Base-by-base conservation (phyloP, 2,797 vertebrate species). In the Dicrostonyx torquatus region DNA sequence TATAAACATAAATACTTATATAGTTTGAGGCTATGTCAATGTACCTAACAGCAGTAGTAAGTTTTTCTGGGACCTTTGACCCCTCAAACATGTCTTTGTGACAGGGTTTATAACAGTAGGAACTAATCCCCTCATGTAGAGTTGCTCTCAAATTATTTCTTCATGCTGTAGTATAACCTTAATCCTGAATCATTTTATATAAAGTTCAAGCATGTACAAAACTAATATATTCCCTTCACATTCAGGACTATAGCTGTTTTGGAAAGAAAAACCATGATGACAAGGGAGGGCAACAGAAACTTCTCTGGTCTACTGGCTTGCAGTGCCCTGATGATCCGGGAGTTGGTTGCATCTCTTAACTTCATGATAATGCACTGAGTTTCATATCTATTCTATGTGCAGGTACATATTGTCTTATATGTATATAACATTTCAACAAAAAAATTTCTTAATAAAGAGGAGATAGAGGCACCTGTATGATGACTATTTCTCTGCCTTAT, bases 181-280 rank as follows among this genome's bases (percentile, higher is more conserved):
- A 58, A 80, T 37, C 22, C 18, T 89, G 43, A 77, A 45, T 75
- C 5, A 11, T 94, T 89, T 86, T 53, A 75, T 22, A 40, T 37
- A 87, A 90, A 92, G 29, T 75, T 83, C 62, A 84, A 75, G 18
- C 29, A 92, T 14, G 75, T 73, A 9, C 34, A 89, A 96, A 90
- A 79, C 1, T 58, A 92, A 75, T 12, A 45, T 34, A 43, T 87
- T 18, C 2, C 22, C 12, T 87, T 93, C 87, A 43, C 72, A 75
- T 79, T 85, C 66, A 90, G 13, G 13, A 40, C 20, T 55, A 50
- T 72, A 13, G 10, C 68, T 85, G n/a, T 17, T 83, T 80, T 34
- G 82, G 53, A 14, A 87, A 89, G 43, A 24, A 48, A 22, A 40
- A 64, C 24, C 37, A 40, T 72, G 34, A 82, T 11, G 70, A 8